phyloP scores from a whole-genome alignment of 2,113 vertebrate species.

The Indicator maculatus region DNA sequence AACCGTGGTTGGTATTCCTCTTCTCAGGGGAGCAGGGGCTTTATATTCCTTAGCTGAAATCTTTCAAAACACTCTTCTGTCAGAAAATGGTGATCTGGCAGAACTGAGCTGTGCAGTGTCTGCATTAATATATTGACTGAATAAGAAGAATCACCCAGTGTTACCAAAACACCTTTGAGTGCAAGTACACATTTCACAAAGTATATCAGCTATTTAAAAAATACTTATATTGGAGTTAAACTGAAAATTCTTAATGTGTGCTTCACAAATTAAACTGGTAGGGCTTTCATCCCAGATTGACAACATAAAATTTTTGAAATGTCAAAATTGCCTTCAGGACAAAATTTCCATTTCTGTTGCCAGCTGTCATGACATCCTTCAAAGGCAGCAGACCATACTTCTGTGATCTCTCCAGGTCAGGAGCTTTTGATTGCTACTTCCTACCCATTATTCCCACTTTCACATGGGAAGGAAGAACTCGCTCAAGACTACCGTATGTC shows the following conservation, averaged over 20 bases:
- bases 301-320: conserved; percentile 4
- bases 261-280: conserved; percentile 1
- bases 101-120: background rate
- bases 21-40: background rate
- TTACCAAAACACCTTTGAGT: background rate
- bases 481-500: background rate
- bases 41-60: background rate
- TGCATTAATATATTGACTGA: background rate
- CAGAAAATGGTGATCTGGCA: background rate
- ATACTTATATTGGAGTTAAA: conserved; percentile 35
- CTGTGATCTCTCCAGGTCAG: conserved; percentile 24
- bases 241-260: background rate
- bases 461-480: background rate
- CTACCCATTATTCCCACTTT: background rate
- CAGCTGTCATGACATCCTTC: background rate
- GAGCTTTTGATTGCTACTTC: background rate
- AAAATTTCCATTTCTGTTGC: conserved; percentile 7
- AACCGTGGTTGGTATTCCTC: background rate
- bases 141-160: background rate
- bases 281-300: conserved; percentile 1
- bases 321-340: background rate
- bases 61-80: background rate
- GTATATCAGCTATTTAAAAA: conserved; percentile 9
- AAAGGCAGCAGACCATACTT: background rate
- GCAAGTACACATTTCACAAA: conserved; percentile 28